Evolutionary conservation across 2,888 invertebrate genomes (phyloP).

Genomic region (Heliconius ethilla): DNA sequence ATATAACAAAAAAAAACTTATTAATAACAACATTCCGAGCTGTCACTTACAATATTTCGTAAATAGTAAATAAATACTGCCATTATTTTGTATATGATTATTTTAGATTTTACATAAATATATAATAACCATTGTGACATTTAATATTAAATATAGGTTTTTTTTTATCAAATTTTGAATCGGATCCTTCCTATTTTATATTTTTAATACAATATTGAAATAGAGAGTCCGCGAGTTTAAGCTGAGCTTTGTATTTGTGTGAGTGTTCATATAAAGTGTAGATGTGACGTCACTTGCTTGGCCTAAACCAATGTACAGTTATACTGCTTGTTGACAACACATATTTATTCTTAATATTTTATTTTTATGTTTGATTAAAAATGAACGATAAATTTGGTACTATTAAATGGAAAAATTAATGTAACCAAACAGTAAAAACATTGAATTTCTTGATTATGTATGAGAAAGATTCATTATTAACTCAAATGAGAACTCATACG

Average conservation of each 20-base stretch:
- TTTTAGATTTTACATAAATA: not conserved
- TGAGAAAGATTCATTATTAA: not conserved
- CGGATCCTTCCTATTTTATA: not conserved
- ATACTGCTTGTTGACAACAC: no score
- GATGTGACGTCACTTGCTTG: no score
- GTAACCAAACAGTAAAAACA: not conserved
- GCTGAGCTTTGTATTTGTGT: not conserved
- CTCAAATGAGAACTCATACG: not conserved
- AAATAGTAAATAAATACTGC: slow-evolving; percentile 45
- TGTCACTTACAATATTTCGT: slow-evolving; percentile 11
- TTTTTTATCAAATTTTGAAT: not conserved
- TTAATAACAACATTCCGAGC: slow-evolving; percentile 20
- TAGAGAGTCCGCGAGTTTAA: not conserved
- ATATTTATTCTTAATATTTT: not conserved
- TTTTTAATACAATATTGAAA: not conserved
- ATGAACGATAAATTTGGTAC: not conserved
- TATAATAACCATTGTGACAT: slow-evolving; percentile 5
- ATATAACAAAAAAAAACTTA: slow-evolving; percentile 22
- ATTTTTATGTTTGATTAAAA: not conserved
- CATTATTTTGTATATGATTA: slow-evolving; percentile 48
- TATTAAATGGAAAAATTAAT: not conserved
- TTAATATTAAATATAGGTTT: not conserved
- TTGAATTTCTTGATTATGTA: not conserved
- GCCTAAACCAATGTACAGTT: no score
- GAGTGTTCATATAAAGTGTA: not conserved